Evolutionary conservation across 2,113 vertebrate genomes (phyloP).

Genomic region (Hoplias malabaricus): DNA sequence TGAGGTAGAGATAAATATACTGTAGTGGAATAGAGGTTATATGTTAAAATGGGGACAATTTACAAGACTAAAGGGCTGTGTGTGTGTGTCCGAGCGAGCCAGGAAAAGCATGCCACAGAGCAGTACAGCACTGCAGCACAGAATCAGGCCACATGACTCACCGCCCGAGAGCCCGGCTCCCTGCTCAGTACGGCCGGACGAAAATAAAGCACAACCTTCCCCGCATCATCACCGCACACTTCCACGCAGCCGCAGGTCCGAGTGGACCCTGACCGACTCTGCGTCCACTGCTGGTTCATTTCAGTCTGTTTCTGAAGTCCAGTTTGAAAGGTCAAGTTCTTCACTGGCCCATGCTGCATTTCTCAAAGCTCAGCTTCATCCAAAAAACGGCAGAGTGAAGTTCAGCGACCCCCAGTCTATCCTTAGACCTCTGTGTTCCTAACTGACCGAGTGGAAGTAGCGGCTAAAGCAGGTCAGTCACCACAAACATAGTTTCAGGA

Average conservation of each 20-base stretch:
- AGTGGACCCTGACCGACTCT: neutral
- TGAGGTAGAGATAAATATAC: neutral
- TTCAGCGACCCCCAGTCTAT: neutral
- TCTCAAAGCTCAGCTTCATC: neutral
- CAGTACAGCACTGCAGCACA: constrained; percentile 2
- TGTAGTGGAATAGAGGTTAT: too few relatives aligned
- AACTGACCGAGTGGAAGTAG: too few relatives aligned
- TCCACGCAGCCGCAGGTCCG: neutral
- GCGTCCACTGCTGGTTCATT: neutral
- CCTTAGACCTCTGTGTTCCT: neutral
- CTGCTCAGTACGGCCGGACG: constrained; percentile 10
- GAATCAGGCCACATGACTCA: constrained; percentile 34
- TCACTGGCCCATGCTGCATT: neutral
- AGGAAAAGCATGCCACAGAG: neutral
- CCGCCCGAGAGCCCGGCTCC: neutral
- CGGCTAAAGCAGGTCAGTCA: too few relatives aligned
- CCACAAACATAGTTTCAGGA: too few relatives aligned
- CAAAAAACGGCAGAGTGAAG: neutral
- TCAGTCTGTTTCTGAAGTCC: neutral
- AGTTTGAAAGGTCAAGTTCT: neutral
- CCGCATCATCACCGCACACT: neutral
- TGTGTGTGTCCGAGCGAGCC: neutral
- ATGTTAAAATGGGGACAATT: neutral
- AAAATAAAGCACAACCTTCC: constrained; percentile 21
- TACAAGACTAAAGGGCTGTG: neutral